Conservation (phyloP, 2,888 invertebrate species). For the Brassicogethes aeneus region DNA sequence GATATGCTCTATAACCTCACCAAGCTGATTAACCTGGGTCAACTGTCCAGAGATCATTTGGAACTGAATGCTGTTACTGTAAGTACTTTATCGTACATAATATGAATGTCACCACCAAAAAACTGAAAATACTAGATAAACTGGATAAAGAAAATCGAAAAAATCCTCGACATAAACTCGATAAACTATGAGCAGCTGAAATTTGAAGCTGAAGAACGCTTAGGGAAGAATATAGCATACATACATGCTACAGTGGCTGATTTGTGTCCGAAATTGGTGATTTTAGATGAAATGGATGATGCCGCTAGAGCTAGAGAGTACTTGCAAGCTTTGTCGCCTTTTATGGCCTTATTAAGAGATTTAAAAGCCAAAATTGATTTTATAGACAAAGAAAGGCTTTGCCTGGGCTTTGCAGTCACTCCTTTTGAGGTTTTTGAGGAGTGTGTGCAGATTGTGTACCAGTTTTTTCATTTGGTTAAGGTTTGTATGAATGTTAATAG, state of each 20-base stretch:
- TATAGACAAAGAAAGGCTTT: constrained; percentile 84
- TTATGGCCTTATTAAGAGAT: constrained; percentile 64
- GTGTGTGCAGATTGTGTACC: constrained; percentile 60
- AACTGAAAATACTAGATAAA: constrained; percentile 32
- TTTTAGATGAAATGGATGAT: constrained; percentile 80
- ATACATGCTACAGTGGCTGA: constrained; percentile 63
- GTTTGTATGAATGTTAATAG: constrained; percentile 66
- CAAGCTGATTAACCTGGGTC: constrained; percentile 67
- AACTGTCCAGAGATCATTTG: constrained; percentile 65
- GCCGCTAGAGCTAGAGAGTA: constrained; percentile 62
- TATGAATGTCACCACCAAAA: not conserved
- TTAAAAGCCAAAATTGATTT: constrained; percentile 69
- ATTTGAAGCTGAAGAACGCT: constrained; percentile 73
- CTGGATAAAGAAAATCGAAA: constrained; percentile 74
- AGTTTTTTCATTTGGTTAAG: constrained; percentile 63
- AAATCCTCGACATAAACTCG: constrained; percentile 73
- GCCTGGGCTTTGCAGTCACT: constrained; percentile 74
- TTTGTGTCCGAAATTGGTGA: constrained; percentile 63
- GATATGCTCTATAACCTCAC: constrained; percentile 57
- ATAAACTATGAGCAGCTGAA: constrained; percentile 72
- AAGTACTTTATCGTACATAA: not conserved
- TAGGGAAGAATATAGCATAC: constrained; percentile 58
- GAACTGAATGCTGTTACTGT: constrained; percentile 73
- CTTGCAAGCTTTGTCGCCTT: constrained; percentile 64
- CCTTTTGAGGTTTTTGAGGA: constrained; percentile 72